Conservation (phyloP, 2,797 vertebrate genomes). For the Manis javanica region DNA sequence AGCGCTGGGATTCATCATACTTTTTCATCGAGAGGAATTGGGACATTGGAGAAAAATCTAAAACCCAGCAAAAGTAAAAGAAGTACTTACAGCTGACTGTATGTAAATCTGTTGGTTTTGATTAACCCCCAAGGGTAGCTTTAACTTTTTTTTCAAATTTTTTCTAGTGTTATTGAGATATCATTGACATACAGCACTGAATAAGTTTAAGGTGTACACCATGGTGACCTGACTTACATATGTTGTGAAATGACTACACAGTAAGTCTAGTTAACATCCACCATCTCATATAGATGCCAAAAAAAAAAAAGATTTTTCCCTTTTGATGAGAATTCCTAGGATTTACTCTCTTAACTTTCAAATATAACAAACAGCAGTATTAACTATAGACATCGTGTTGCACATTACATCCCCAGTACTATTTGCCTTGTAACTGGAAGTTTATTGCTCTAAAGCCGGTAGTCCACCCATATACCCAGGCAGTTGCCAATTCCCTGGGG, state of each 20-base stretch:
- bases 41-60: slow-evolving; percentile 24
- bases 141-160: background rate
- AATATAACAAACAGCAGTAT: background rate
- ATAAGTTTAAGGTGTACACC: background rate
- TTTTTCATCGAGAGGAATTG: background rate
- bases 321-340: background rate
- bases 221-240: background rate
- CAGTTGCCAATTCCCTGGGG: background rate
- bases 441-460: background rate
- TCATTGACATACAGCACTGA: background rate
- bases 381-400: background rate
- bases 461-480: background rate
- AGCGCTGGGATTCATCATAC: background rate
- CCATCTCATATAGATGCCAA: background rate
- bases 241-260: background rate
- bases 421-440: background rate
- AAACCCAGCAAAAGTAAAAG: slow-evolving; percentile 15
- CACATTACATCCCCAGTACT: background rate
- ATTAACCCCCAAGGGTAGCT: background rate
- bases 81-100: background rate
- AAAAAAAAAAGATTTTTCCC: background rate
- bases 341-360: background rate
- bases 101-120: background rate
- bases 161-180: background rate
- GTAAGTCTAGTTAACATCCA: background rate